Evolutionary conservation across 1,140 invertebrate genomes (phyloP).

Genomic region (Drosophila subobscura): DNA sequence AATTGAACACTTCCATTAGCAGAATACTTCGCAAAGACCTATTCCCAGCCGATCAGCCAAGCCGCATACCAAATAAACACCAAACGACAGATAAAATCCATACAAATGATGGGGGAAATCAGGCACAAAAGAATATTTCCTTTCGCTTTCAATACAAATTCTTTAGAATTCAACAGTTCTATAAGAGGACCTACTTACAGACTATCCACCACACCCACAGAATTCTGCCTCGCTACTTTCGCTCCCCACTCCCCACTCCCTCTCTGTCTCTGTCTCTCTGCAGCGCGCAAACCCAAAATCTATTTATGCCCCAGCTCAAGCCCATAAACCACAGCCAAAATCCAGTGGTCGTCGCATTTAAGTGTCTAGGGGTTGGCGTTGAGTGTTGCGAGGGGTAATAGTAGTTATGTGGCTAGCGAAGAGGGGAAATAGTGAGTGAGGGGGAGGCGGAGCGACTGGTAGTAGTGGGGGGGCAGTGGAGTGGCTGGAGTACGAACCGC

Average conservation of each 20-base stretch:
- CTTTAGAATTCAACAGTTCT: not conserved
- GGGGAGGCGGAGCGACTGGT: constrained; percentile 2
- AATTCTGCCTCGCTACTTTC: too few species aligned
- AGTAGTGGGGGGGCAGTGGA: not conserved
- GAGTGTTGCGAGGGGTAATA: constrained; percentile 5
- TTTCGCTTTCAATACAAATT: not conserved
- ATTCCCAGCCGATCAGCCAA: not conserved
- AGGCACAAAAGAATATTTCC: too few species aligned
- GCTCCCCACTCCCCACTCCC: not conserved
- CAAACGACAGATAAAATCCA: not conserved
- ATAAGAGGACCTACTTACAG: constrained; percentile 1
- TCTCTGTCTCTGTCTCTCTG: not conserved
- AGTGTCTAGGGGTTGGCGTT: constrained; percentile 47
- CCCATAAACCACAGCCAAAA: constrained; percentile 80
- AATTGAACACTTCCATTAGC: too few species aligned
- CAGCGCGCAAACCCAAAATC: constrained; percentile 56
- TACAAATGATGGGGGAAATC: not conserved
- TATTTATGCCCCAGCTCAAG: constrained; percentile 72
- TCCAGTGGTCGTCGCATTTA: constrained; percentile 79
- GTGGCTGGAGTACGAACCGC: constrained; percentile 27
- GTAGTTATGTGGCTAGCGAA: not conserved
- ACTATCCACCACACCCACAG: not conserved
- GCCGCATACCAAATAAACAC: not conserved
- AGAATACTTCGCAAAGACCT: too few species aligned
- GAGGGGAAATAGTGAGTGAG: constrained; percentile 12